These are phyloP conservation scores for Aegotheles bennettii DNA, from an alignment of 2,113 vertebrate genomes.

Conservation along the genomic window DNA sequence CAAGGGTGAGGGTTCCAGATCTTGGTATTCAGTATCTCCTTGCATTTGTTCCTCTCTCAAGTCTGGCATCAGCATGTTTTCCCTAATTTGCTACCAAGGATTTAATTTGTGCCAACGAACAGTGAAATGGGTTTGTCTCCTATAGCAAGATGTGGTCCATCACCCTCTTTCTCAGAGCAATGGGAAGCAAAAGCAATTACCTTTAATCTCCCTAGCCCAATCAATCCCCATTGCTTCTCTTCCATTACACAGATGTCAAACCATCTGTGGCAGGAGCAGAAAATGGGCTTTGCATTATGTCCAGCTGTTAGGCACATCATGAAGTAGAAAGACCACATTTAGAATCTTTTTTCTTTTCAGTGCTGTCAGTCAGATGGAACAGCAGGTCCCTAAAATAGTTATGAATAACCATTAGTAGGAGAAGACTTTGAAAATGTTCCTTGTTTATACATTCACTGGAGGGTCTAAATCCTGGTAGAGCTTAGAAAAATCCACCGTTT, in stretches of 20 bases:
- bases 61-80: accelerated
- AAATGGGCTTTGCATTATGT: conserved; percentile 25
- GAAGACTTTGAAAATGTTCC: conserved; percentile 33
- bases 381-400: conserved; percentile 38
- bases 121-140: background rate
- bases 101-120: background rate
- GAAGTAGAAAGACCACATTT: background rate
- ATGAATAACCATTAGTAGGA: conserved; percentile 28
- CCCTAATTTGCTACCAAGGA: background rate
- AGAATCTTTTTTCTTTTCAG: background rate
- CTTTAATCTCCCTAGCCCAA: background rate
- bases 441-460: conserved; percentile 47
- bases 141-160: background rate
- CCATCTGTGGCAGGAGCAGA: conserved; percentile 15
- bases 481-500: conserved; percentile 47
- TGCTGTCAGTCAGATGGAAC: conserved; percentile 44
- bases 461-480: conserved; percentile 31
- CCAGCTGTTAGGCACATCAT: conserved; percentile 29
- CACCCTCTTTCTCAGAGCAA: background rate
- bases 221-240: background rate
- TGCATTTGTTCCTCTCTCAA: background rate
- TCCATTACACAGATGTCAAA: background rate
- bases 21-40: background rate
- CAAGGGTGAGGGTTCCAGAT: background rate
- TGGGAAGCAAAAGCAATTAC: background rate